phyloP scores from a whole-genome alignment of 1,140 invertebrate genomes.

The Zaprionus africanus region DNA sequence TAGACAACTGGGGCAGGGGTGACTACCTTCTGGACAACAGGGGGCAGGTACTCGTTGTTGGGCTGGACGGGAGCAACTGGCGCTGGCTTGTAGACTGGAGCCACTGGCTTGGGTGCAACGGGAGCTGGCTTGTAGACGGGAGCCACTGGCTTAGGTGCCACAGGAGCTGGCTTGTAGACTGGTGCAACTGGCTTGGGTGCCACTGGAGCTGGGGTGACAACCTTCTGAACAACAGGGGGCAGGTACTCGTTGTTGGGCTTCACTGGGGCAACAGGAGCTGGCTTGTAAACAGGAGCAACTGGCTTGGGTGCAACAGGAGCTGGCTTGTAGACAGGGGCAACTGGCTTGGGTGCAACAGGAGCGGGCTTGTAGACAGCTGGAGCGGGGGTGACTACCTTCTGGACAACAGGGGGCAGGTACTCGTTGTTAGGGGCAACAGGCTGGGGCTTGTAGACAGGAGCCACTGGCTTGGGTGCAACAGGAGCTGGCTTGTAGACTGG shows the following conservation, averaged over 20 bases:
- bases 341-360: conserved; percentile 25
- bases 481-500: conserved; percentile 33
- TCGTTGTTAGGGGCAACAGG: conserved; percentile 10
- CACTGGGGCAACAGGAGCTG: conserved; percentile 25
- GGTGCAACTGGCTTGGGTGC: conserved; percentile 12
- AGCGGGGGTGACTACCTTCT: conserved; percentile 4
- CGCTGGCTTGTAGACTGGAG: conserved; percentile 19
- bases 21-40: conserved; percentile 16
- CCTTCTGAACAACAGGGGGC: conserved; percentile 30
- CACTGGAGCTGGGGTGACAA: not conserved
- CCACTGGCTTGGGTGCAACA: conserved; percentile 18
- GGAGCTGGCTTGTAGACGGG: conserved; percentile 18
- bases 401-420: conserved; percentile 38
- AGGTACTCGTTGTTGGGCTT: conserved; percentile 36
- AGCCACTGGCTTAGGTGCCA: conserved; percentile 12
- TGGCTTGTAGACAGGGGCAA: conserved; percentile 12
- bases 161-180: conserved; percentile 35
- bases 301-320: conserved; percentile 10
- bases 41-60: conserved; percentile 28
- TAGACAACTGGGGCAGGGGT: conserved; percentile 5
- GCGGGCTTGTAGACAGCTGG: conserved; percentile 21
- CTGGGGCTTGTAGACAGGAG: conserved; percentile 3
- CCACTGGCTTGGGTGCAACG: conserved; percentile 28
- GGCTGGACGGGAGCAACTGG: not conserved
- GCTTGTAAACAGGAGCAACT: conserved; percentile 23